Conservation (phyloP, 1,140 invertebrate genomes). For the Akabosia matsudoensis region DNA sequence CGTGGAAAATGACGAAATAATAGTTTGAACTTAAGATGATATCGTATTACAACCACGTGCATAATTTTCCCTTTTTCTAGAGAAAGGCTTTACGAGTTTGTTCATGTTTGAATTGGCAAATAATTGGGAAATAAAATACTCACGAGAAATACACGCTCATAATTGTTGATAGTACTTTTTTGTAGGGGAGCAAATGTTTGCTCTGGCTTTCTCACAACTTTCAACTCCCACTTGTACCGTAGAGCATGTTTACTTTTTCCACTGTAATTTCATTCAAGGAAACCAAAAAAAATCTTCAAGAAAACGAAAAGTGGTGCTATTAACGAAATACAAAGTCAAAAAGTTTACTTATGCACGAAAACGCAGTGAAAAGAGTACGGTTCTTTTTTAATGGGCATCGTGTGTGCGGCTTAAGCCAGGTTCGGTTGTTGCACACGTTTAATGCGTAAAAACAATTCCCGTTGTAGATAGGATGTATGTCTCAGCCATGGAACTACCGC, state of each 20-base stretch:
- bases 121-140: conserved; percentile 15
- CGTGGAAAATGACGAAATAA: no score
- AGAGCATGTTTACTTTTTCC: neutral
- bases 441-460: neutral
- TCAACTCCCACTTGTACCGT: neutral
- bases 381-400: no score
- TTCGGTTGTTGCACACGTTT: no score
- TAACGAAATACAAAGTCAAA: neutral
- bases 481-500: neutral
- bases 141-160: neutral
- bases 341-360: no score
- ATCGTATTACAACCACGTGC: no score
- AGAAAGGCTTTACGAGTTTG: no score
- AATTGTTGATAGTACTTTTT: neutral
- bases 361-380: no score
- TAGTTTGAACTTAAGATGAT: no score
- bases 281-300: no score
- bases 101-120: conserved; percentile 12
- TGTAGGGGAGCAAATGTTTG: neutral
- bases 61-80: no score
- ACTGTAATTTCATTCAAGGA: neutral
- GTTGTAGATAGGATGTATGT: neutral
- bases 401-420: no score
- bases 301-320: neutral
- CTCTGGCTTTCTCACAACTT: neutral